Evolutionary conservation across 2,797 vertebrate species (phyloP).

Genomic region (Chelonia mydas): DNA sequence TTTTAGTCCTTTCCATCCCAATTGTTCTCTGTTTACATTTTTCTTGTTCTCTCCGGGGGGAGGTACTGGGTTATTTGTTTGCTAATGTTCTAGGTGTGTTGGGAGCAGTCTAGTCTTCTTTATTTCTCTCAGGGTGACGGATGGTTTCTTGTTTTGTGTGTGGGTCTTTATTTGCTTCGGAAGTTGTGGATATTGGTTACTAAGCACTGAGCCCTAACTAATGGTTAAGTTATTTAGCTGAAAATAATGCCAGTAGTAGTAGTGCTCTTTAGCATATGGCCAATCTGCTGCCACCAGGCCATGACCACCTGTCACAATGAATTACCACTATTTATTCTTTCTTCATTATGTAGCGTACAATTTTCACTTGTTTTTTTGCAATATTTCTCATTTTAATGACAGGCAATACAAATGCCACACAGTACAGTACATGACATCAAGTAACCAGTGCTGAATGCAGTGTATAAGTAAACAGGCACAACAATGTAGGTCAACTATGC

Average conservation of each 20-base stretch:
- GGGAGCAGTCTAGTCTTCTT: not conserved
- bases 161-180: not conserved
- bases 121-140: not conserved
- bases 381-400: conserved; percentile 4
- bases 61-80: not conserved
- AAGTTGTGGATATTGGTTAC: not conserved
- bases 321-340: conserved; percentile 3
- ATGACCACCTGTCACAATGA: not conserved
- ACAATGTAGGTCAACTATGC: not conserved
- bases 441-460: not conserved
- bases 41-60: not conserved
- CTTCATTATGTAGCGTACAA: not conserved
- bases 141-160: not conserved
- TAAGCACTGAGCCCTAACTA: not conserved
- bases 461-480: not conserved
- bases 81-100: not conserved
- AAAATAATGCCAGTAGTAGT: conserved; percentile 17
- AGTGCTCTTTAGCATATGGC: not conserved
- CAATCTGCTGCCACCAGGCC: not conserved
- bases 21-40: not conserved
- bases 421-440: not conserved
- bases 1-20: not conserved
- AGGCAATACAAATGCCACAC: not conserved
- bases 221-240: not conserved
- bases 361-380: not conserved